Conservation (phyloP, 2,797 vertebrate species). For the Octomys mimax region DNA sequence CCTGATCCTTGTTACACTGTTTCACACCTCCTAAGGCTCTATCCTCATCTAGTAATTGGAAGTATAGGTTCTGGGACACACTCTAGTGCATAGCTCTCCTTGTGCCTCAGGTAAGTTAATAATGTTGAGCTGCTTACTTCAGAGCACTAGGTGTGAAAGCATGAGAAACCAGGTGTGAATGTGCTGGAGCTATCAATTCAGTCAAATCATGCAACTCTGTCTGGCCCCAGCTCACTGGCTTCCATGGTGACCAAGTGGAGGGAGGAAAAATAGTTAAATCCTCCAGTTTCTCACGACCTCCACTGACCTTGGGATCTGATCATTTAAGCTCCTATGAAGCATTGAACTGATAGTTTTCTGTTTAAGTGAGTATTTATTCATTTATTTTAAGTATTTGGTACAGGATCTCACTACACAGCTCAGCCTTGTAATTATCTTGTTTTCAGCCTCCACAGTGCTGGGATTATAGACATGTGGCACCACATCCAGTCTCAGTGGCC, state of each 20-base stretch:
- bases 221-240: background rate
- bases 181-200: fast-evolving
- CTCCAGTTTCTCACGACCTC: too few species aligned
- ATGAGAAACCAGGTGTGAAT: background rate
- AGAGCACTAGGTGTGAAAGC: background rate
- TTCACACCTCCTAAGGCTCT: background rate
- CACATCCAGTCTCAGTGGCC: too few species aligned
- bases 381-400: background rate
- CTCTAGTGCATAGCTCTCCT: background rate
- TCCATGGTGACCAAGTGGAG: background rate
- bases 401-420: too few species aligned
- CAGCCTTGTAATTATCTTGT: too few species aligned
- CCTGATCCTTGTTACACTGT: background rate
- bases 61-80: fast-evolving
- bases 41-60: too few species aligned
- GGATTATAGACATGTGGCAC: too few species aligned
- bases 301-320: background rate
- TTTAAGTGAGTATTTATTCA: background rate
- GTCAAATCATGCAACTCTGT: background rate
- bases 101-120: background rate
- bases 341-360: background rate
- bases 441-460: too few species aligned
- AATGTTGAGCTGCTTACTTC: background rate
- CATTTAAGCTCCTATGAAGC: background rate
- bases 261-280: background rate